These are phyloP conservation scores for Rhyzopertha dominica DNA, from an alignment of 1,140 invertebrate species.

Conservation along the genomic window DNA sequence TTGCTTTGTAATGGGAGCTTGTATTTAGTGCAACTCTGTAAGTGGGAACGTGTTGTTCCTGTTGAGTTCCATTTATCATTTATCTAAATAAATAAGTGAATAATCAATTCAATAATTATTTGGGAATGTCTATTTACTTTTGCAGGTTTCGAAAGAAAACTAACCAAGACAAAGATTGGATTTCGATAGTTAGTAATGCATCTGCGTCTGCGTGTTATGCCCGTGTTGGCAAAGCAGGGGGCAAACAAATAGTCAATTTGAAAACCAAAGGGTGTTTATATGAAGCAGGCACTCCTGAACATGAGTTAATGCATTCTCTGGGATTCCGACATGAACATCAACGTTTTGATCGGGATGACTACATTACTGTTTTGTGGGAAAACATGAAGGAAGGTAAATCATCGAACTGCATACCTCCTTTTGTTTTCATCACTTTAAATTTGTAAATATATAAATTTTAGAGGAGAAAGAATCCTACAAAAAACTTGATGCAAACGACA, in stretches of 20 bases:
- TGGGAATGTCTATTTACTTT: too few relatives aligned
- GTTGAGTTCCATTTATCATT: too few relatives aligned
- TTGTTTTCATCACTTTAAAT: too few relatives aligned
- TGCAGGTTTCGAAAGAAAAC: slow-evolving; percentile 47
- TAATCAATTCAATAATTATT: too few relatives aligned
- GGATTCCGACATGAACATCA: slow-evolving; percentile 88
- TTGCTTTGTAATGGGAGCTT: too few relatives aligned
- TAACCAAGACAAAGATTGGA: slow-evolving; percentile 58
- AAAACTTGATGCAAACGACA: too few relatives aligned
- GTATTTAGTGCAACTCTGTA: too few relatives aligned
- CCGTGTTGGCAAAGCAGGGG: slow-evolving; percentile 66
- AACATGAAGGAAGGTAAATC: slow-evolving; percentile 65
- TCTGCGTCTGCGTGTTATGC: slow-evolving; percentile 84
- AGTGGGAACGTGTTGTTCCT: too few relatives aligned
- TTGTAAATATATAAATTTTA: too few relatives aligned
- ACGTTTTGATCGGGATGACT: slow-evolving; percentile 70
- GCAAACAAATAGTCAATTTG: slow-evolving; percentile 65
- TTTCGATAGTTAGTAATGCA: slow-evolving; percentile 59
- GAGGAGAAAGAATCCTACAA: slow-evolving; percentile 64
- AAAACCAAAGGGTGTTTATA: slow-evolving; percentile 55
- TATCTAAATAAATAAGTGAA: too few relatives aligned
- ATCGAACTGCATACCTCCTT: too few relatives aligned
- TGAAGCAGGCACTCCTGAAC: slow-evolving; percentile 73
- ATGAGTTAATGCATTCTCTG: slow-evolving; percentile 80
- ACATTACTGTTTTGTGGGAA: slow-evolving; percentile 63